Conservation (phyloP, 2,797 vertebrate species). For the Enteromius trimaculatus region DNA sequence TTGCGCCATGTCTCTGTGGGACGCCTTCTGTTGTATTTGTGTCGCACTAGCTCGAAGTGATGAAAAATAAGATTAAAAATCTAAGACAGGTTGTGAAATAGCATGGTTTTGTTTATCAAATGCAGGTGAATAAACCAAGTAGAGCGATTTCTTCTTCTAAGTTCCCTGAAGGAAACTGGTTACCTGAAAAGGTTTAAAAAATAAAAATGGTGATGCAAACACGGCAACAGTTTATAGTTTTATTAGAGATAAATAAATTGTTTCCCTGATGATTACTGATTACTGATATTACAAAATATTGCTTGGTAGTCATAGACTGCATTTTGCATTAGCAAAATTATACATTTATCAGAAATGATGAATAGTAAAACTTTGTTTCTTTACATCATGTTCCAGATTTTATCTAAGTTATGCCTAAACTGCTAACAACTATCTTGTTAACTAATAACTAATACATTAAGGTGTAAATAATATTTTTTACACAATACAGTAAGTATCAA, state of each 20-base stretch:
- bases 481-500: background rate
- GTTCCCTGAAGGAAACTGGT: background rate
- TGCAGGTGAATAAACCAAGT: slow-evolving; percentile 8
- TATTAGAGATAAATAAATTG: background rate
- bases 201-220: slow-evolving; percentile 9
- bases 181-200: slow-evolving; percentile 20
- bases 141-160: background rate
- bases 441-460: background rate
- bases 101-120: slow-evolving; percentile 18
- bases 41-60: slow-evolving; percentile 1
- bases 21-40: slow-evolving; percentile 11
- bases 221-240: background rate
- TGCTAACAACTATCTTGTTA: background rate
- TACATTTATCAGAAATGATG: background rate
- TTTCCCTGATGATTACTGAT: background rate
- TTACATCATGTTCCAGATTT: background rate
- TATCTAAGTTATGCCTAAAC: background rate
- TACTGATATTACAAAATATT: too few species aligned
- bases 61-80: slow-evolving; percentile 17
- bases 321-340: background rate
- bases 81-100: slow-evolving; percentile 24
- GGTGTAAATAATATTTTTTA: background rate
- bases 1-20: background rate
- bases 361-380: background rate
- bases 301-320: too few species aligned